phyloP scores from a whole-genome alignment of 2,113 vertebrate genomes.

The Tinamus guttatus region DNA sequence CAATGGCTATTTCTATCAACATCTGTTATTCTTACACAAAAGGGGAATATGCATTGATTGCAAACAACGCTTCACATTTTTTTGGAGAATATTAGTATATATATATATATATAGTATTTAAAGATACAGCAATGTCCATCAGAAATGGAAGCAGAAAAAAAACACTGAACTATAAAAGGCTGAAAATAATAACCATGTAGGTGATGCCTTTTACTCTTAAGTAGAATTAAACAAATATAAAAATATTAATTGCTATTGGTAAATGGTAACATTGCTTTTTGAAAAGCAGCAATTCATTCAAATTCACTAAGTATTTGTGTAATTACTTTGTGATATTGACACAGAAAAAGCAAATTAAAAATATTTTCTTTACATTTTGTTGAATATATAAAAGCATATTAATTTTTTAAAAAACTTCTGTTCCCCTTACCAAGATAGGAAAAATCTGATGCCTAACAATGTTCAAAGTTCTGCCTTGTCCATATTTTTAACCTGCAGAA shows the following conservation, averaged over 20 bases:
- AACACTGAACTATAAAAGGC: neutral
- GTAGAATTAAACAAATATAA: neutral
- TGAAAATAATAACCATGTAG: neutral
- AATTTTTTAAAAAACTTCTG: conserved; percentile 10
- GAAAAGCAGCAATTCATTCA: conserved; percentile 25
- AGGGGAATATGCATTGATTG: conserved; percentile 72
- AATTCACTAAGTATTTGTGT: conserved; percentile 24
- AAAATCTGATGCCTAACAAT: conserved; percentile 9
- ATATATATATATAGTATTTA: conserved; percentile 55
- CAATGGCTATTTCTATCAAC: conserved; percentile 80
- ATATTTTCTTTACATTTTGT: conserved; percentile 25
- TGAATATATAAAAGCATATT: conserved; percentile 31
- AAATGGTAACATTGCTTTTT: conserved; percentile 25
- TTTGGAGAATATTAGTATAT: conserved; percentile 49
- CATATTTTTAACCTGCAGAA: neutral
- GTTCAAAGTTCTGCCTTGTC: neutral
- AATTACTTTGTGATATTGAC: conserved; percentile 30
- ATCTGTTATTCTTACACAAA: conserved; percentile 75
- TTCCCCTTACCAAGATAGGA: neutral
- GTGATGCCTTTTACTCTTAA: neutral
- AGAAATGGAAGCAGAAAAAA: neutral
- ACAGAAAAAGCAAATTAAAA: conserved; percentile 30
- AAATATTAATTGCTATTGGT: neutral
- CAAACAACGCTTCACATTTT: conserved; percentile 49
- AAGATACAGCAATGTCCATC: conserved; percentile 36